These are phyloP conservation scores for Eupithecia insigniata DNA, from an alignment of 2,888 invertebrate species.

Conservation along the genomic window DNA sequence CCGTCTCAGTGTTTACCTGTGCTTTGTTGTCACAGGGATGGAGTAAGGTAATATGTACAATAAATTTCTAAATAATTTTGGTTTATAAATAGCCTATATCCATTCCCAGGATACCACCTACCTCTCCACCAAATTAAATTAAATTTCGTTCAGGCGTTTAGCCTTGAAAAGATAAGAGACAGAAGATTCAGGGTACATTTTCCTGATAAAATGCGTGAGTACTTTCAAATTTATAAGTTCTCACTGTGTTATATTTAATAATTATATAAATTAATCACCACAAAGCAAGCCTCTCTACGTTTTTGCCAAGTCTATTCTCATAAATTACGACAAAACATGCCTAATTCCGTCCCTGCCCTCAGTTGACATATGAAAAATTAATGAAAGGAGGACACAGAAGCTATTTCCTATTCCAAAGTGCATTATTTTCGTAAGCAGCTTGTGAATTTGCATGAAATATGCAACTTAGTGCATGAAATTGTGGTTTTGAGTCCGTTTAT, in stretches of 20 bases:
- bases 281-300: too few relatives aligned
- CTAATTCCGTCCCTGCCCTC: conserved; percentile 22
- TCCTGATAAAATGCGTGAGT: too few relatives aligned
- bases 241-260: too few relatives aligned
- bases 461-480: conserved; percentile 16
- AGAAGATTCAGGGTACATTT: too few relatives aligned
- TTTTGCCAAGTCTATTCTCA: not conserved
- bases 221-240: too few relatives aligned
- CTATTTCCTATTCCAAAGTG: conserved; percentile 36
- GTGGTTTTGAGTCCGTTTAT: not conserved
- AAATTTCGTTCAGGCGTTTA: too few relatives aligned
- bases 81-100: too few relatives aligned
- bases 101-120: too few relatives aligned
- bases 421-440: conserved; percentile 33
- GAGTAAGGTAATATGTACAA: not conserved
- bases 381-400: conserved; percentile 36
- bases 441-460: conserved; percentile 27
- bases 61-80: too few relatives aligned
- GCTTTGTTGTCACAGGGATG: conserved; percentile 26
- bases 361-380: conserved; percentile 44
- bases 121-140: too few relatives aligned
- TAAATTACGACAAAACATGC: not conserved
- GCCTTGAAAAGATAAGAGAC: too few relatives aligned
- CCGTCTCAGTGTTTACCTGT: conserved; percentile 41
- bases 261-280: too few relatives aligned